phyloP scores from a whole-genome alignment of 2,888 invertebrate species.

The Macrophya annulata region DNA sequence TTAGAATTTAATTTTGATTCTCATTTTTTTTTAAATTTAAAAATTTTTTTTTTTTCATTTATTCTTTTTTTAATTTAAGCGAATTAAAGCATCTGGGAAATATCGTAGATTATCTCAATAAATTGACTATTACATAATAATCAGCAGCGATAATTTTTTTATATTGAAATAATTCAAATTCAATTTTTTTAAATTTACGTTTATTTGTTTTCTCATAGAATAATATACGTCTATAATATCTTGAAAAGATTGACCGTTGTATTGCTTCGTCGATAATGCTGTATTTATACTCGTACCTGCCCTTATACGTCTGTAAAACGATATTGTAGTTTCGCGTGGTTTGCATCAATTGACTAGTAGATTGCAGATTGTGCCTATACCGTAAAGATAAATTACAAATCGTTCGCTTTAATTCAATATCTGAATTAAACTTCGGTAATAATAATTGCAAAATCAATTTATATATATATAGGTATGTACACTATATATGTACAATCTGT shows the following conservation, averaged over 20 bases:
- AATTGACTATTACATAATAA: not conserved
- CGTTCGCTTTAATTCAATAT: not conserved
- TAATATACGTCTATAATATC: not conserved
- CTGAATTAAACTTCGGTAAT: conserved; percentile 23
- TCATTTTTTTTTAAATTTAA: not conserved
- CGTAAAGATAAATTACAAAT: conserved; percentile 10
- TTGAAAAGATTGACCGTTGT: conserved; percentile 14
- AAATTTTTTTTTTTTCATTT: not conserved
- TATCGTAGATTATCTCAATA: not conserved
- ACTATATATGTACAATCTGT: not conserved
- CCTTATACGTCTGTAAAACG: conserved; percentile 17
- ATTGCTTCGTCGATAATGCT: conserved; percentile 33
- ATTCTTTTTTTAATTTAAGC: not conserved
- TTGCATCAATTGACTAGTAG: conserved; percentile 38
- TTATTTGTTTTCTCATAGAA: not conserved
- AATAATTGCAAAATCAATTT: not conserved
- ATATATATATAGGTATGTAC: not conserved
- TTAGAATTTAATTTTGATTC: conserved; percentile 38
- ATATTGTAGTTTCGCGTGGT: conserved; percentile 41
- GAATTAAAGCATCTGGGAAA: not conserved
- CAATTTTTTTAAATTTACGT: not conserved
- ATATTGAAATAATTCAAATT: not conserved
- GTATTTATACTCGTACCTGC: conserved; percentile 7
- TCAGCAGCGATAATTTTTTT: not conserved
- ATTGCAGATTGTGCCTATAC: conserved; percentile 20